Evolutionary conservation across 2,888 invertebrate species (phyloP).

Genomic region (Hyposoter dolosus): DNA sequence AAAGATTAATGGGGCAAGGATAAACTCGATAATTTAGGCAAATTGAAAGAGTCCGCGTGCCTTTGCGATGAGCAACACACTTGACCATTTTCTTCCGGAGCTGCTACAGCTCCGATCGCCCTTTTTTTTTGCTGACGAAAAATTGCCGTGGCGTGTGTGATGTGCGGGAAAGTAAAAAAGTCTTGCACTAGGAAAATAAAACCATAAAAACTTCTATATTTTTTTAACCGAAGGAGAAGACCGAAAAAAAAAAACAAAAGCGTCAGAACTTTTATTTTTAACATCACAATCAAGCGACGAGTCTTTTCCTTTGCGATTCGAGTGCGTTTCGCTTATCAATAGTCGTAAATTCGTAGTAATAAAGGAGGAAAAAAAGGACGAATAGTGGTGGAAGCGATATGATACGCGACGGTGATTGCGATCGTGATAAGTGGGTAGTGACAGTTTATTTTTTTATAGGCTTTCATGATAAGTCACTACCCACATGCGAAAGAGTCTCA

Average conservation of each 20-base stretch:
- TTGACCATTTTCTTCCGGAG: constrained; percentile 23
- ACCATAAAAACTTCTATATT: constrained; percentile 42
- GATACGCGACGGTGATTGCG: constrained; percentile 47
- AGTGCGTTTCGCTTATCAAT: constrained; percentile 48
- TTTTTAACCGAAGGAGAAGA: constrained; percentile 53
- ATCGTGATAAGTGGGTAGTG: constrained; percentile 56
- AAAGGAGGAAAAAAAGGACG: background rate
- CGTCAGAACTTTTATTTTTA: constrained; percentile 52
- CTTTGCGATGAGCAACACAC: background rate
- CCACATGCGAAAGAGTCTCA: constrained; percentile 44
- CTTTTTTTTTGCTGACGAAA: constrained; percentile 41
- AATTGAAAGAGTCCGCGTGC: constrained; percentile 19
- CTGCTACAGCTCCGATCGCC: background rate
- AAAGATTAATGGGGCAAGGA: constrained; percentile 18
- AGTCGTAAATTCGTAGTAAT: constrained; percentile 53
- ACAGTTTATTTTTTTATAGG: constrained; percentile 68
- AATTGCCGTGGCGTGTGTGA: constrained; percentile 53
- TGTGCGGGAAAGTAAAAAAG: constrained; percentile 20
- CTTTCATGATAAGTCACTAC: constrained; percentile 55
- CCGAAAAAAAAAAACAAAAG: constrained; percentile 12
- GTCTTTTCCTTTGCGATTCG: constrained; percentile 23
- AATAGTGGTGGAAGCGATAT: constrained; percentile 36
- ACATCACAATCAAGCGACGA: constrained; percentile 32
- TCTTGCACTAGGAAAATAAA: constrained; percentile 22
- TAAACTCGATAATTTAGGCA: background rate